Percentiles rank a stretch among this genome's conserved stretches.
These are phyloP conservation scores for Tenthredo amoena DNA, from an alignment of 2,888 invertebrate genomes.

Conservation along the genomic window DNA sequence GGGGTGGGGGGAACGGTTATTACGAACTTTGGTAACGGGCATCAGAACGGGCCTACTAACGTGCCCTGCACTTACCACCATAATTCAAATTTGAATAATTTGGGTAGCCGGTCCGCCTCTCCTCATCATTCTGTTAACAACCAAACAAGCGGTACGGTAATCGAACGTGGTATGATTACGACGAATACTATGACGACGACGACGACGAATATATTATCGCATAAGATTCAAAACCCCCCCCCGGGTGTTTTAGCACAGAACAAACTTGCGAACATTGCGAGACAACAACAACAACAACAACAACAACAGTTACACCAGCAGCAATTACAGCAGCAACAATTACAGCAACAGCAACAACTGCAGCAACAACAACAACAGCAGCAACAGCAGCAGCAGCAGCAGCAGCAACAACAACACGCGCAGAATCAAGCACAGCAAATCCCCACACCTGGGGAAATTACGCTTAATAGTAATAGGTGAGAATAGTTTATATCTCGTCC, in stretches of 20 bases:
- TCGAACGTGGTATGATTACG: background rate
- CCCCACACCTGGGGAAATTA: conserved; percentile 78
- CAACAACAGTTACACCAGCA: conserved; percentile 69
- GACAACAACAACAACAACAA: conserved; percentile 73
- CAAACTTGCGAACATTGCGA: conserved; percentile 73
- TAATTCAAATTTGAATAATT: conserved; percentile 55
- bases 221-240: conserved; percentile 72
- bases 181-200: conserved; percentile 5
- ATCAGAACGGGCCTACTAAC: conserved; percentile 72
- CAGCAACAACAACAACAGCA: conserved; percentile 56
- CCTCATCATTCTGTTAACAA: conserved; percentile 25
- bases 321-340: conserved; percentile 58
- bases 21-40: conserved; percentile 74
- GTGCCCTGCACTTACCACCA: conserved; percentile 63
- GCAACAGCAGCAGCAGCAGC: conserved; percentile 65
- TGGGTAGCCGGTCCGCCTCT: background rate
- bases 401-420: conserved; percentile 63
- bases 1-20: conserved; percentile 55
- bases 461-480: conserved; percentile 83
- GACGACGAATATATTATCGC: conserved; percentile 66
- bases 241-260: conserved; percentile 73
- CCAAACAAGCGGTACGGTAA: background rate
- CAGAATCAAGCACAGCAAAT: conserved; percentile 71
- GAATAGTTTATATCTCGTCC: conserved; percentile 57
- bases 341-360: conserved; percentile 60